These are phyloP conservation scores for Petrocephalus microphthalmus DNA, from an alignment of 2,113 vertebrate species.

Conservation along the genomic window DNA sequence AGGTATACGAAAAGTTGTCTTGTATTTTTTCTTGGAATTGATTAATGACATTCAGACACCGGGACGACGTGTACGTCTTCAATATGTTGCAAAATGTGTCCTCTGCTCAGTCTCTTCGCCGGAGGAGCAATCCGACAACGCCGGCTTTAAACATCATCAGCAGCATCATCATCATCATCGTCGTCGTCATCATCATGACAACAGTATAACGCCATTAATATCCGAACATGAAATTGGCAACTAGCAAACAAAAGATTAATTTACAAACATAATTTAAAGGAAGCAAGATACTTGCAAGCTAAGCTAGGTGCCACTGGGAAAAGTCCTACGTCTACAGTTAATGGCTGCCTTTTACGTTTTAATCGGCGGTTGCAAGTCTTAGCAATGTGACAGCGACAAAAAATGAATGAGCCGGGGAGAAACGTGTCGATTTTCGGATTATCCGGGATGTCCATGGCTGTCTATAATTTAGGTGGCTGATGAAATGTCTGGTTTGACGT, in stretches of 20 bases:
- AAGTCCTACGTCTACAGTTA: neutral
- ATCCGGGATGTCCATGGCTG: neutral
- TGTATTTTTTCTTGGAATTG: neutral
- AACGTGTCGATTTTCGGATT: neutral
- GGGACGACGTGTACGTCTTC: neutral
- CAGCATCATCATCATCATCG: neutral
- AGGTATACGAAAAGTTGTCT: neutral
- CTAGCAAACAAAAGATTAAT: neutral
- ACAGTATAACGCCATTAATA: neutral
- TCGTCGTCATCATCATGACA: neutral
- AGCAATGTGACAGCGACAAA: neutral
- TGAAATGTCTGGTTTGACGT: neutral
- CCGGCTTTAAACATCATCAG: neutral
- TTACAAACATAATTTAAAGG: neutral
- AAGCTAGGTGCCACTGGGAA: neutral
- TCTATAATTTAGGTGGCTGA: neutral
- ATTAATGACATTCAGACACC: constrained; percentile 1
- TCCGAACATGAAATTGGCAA: neutral
- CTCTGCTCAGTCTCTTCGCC: neutral
- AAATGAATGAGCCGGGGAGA: neutral
- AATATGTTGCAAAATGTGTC: neutral
- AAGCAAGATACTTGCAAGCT: neutral
- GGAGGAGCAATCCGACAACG: neutral
- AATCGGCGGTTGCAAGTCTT: neutral
- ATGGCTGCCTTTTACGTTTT: neutral